A percentile compares a stretch with the other conserved stretches of the same genome.
Evolutionary conservation across 2,113 vertebrate genomes (phyloP).

Genomic region (Rhagologus leucostigma): DNA sequence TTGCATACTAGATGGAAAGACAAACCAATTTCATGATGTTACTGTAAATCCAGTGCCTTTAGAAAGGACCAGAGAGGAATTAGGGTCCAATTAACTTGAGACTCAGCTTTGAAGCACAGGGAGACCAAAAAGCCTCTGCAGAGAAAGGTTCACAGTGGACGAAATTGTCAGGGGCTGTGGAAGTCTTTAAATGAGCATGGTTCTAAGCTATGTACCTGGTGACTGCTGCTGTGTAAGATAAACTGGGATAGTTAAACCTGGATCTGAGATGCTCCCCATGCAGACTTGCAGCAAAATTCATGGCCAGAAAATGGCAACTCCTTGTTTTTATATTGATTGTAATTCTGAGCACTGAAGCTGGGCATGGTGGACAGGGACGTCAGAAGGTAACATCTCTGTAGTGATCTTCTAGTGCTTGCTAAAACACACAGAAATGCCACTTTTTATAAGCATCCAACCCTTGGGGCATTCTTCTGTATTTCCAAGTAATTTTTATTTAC

Average conservation of each 20-base stretch:
- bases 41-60: not conserved
- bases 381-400: not conserved
- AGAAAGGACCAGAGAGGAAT: not conserved
- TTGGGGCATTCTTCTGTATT: not conserved
- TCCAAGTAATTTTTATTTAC: not conserved
- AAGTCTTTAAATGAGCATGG: rapidly evolving
- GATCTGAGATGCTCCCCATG: not conserved
- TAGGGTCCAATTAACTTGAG: not conserved
- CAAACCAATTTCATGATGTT: not conserved
- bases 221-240: not conserved
- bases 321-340: not conserved
- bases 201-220: not conserved
- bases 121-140: not conserved
- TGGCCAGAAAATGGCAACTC: not conserved
- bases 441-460: not conserved
- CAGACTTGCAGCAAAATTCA: not conserved
- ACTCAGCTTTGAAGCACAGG: not conserved
- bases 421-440: not conserved
- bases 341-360: not conserved
- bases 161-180: not conserved
- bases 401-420: not conserved
- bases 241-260: not conserved
- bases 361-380: not conserved
- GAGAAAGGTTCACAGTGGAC: not conserved
- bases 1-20: not conserved